These are phyloP conservation scores for Nothoprocta perdicaria DNA, from an alignment of 2,113 vertebrate genomes.

Conservation along the genomic window DNA sequence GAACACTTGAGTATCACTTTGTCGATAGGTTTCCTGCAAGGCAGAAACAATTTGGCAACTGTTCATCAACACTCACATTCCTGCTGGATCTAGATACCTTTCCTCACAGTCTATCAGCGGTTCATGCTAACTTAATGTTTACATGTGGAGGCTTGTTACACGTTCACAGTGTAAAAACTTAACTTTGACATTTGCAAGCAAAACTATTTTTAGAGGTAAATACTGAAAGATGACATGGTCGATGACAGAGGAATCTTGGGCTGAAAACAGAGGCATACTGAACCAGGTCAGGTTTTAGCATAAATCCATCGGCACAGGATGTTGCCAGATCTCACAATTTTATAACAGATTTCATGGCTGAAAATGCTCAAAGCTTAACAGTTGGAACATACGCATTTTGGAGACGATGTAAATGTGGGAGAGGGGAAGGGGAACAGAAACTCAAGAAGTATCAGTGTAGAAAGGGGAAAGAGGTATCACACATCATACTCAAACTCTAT, in stretches of 20 bases:
- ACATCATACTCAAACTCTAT: neutral
- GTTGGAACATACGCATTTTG: neutral
- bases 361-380: neutral
- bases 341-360: neutral
- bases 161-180: neutral
- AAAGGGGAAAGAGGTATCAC: neutral
- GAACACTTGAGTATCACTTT: neutral
- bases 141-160: neutral
- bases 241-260: neutral
- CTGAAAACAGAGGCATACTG: neutral
- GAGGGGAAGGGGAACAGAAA: rapidly evolving
- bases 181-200: neutral
- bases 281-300: neutral
- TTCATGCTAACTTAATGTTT: neutral
- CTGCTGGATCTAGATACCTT: neutral
- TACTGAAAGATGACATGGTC: neutral
- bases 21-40: neutral
- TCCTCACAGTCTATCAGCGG: neutral
- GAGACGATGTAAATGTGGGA: neutral
- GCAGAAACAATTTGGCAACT: neutral
- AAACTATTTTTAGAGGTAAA: neutral
- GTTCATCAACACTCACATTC: neutral
- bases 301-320: neutral
- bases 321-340: neutral
- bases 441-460: neutral